Evolutionary conservation across 2,113 vertebrate species (phyloP).

Genomic region (Osmerus eperlanus): DNA sequence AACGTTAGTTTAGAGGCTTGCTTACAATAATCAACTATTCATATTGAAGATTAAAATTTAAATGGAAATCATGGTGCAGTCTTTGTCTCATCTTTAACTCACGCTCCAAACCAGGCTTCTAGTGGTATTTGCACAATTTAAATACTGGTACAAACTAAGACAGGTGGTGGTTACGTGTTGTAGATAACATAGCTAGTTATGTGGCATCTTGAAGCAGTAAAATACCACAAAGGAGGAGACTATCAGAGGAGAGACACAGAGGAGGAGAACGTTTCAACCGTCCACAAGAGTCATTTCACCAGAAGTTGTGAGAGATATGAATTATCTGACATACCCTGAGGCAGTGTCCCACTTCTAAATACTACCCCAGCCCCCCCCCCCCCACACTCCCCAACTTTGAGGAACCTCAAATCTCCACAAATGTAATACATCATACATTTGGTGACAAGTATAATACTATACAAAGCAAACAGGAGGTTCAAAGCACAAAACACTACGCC

Average conservation of each 20-base stretch:
- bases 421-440: too few relatives aligned
- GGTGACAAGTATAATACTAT: too few relatives aligned
- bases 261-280: conserved; percentile 12
- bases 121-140: conserved; percentile 2
- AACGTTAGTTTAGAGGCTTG: not conserved
- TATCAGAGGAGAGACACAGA: conserved; percentile 11
- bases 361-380: not conserved
- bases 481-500: too few relatives aligned
- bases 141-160: conserved; percentile 1
- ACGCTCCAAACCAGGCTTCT: conserved; percentile 1
- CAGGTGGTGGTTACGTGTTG: conserved; percentile 10
- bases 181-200: conserved; percentile 17
- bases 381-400: not conserved
- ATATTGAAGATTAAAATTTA: not conserved
- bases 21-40: not conserved
- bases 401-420: too few relatives aligned
- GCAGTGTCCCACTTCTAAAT: not conserved
- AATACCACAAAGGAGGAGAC: conserved; percentile 21
- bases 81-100: not conserved
- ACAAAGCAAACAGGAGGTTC: too few relatives aligned
- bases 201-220: not conserved
- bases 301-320: conserved; percentile 32
- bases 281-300: conserved; percentile 29
- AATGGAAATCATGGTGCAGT: not conserved
- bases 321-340: conserved; percentile 31